phyloP scores from a whole-genome alignment of 1,140 invertebrate genomes.

The Eupristina koningsbergeri region DNA sequence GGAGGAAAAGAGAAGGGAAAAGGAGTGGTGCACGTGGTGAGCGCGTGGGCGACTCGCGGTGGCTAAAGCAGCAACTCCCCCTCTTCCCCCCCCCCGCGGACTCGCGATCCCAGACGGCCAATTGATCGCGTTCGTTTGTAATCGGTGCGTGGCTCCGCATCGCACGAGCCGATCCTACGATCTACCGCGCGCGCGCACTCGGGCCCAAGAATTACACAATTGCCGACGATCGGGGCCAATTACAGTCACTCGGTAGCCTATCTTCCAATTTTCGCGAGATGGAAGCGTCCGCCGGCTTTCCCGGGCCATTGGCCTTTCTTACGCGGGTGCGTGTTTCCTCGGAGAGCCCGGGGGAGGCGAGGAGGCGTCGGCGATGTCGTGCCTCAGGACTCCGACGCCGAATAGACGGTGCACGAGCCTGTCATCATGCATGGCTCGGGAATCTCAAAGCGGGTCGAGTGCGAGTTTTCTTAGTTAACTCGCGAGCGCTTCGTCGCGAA shows the following conservation, averaged over 20 bases:
- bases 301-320: conserved; percentile 35
- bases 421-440: neutral
- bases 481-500: neutral
- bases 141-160: neutral
- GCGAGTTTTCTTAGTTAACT: conserved; percentile 22
- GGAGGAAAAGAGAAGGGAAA: neutral
- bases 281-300: neutral
- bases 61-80: neutral
- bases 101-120: no score
- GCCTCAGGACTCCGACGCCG: neutral
- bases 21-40: neutral
- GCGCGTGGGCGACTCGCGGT: neutral
- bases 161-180: neutral
- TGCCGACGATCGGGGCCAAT: conserved; percentile 24
- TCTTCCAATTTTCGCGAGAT: conserved; percentile 38
- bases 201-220: conserved; percentile 4
- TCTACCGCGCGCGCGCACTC: neutral
- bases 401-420: neutral
- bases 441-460: neutral
- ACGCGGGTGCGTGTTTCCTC: neutral
- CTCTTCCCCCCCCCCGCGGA: no score
- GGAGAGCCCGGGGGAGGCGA: neutral
- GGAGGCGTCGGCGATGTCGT: no score
- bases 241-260: conserved; percentile 22
- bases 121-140: conserved; percentile 15